A percentile compares a stretch with the other conserved stretches of the same genome.
Conservation (phyloP, 2,888 invertebrate species). For the Oligia fasciuncula region DNA sequence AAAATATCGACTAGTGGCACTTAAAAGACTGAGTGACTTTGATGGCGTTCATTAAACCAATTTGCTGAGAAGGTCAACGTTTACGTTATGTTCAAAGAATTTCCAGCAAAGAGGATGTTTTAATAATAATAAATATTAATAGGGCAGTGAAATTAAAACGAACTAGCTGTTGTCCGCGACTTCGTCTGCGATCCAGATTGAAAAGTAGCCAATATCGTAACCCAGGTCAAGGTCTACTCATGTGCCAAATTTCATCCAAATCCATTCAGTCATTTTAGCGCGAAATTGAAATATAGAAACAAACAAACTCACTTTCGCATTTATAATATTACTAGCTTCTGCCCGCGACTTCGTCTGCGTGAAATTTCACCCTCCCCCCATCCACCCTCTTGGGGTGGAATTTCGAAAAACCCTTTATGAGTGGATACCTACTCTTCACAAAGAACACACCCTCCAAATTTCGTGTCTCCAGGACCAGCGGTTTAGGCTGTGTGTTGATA, state of each 20-base stretch:
- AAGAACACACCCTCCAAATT: too few species aligned
- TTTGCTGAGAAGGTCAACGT: background rate
- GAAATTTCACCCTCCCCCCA: too few species aligned
- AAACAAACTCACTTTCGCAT: background rate
- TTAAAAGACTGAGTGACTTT: conserved; percentile 3
- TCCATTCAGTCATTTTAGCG: background rate
- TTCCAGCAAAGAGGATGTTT: background rate
- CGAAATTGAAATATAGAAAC: background rate
- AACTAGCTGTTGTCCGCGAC: too few species aligned
- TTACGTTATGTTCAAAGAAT: conserved; percentile 2
- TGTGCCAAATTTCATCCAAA: background rate
- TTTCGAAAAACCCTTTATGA: too few species aligned
- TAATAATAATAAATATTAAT: conserved; percentile 3
- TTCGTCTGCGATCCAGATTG: too few species aligned
- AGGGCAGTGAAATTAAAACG: background rate
- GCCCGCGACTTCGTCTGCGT: too few species aligned
- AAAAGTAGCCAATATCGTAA: background rate
- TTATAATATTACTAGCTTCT: background rate
- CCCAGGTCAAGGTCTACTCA: background rate
- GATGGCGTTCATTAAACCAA: conserved; percentile 8
- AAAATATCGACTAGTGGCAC: too few species aligned
- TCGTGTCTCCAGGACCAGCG: too few species aligned
- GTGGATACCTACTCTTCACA: too few species aligned
- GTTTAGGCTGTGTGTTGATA: too few species aligned
- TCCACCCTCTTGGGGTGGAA: too few species aligned